Evolutionary conservation across 2,797 vertebrate genomes (phyloP), one percentile per base, ranked within the genome.

Genomic region (Neopelma chrysocephalum): DNA sequence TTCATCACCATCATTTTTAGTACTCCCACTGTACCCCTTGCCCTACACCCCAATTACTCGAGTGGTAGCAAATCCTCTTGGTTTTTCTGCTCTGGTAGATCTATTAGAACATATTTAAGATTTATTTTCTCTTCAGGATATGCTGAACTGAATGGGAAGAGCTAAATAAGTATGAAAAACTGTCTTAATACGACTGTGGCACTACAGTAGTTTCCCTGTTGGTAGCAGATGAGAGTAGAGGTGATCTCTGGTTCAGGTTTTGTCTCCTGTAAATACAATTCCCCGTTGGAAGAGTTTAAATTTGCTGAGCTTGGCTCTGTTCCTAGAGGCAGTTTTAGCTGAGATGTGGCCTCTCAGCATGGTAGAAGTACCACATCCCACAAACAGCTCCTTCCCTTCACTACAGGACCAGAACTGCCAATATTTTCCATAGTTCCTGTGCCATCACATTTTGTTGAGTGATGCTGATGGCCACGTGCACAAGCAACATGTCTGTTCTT

Each of bases 351-450:
- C 81, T 48, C 89, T 91, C 81, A 90, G 64, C 11, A 5, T 68
- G 83, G 90, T 62, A 92, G 94, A 96, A 76, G 21, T 23, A 70
- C 58, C 77, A 50, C 42, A 64, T 81, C 51, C 70, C 70, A 79
- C 64, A 88, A 78, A n/a, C 60, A 42, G 86, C n/a, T 72, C 38
- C 50, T 75, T 71, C 50, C 42, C 51, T 89, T 81, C 1, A 2
- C 31, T 34, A 3, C 71, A 87, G 87, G 81, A 69, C 85, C 89
- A 92, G 89, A 73, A 71, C 76, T 69, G 65, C 92, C 96, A 89
- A 87, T 73, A 83, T 95, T 96, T 97, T 45, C 91, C 82, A 5
- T 3, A 51, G n/a, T 90, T 73, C 54, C 53, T 62, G 61, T 90
- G 73, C 77, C 50, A n/a, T 87, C 82, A 10, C 1, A 7, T 96